Percentiles rank a stretch among this genome's conserved stretches.
Evolutionary conservation across 2,888 invertebrate species (phyloP).

Genomic region (Drosophila macrospina): DNA sequence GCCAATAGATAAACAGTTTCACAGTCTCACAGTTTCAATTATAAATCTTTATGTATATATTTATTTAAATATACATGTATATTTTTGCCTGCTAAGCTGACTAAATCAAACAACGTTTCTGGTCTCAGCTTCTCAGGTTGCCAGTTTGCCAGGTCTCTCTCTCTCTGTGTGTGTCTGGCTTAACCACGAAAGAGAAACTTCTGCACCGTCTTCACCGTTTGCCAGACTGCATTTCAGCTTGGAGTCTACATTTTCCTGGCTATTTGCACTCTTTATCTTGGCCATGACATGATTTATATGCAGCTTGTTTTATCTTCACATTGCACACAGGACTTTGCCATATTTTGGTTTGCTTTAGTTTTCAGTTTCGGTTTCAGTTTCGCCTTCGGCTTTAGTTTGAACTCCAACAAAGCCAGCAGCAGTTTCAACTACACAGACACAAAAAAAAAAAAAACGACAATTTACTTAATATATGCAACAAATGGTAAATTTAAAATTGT

Average conservation of each 20-base stretch:
- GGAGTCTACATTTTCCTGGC: slow-evolving; percentile 26
- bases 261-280: slow-evolving; percentile 73
- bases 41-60: slow-evolving; percentile 14
- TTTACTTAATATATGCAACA: slow-evolving; percentile 73
- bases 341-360: slow-evolving; percentile 36
- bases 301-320: slow-evolving; percentile 64
- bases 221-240: slow-evolving; percentile 27
- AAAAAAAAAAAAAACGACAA: slow-evolving; percentile 47
- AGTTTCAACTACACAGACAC: slow-evolving; percentile 24
- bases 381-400: neutral
- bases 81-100: slow-evolving; percentile 39
- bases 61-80: slow-evolving; percentile 20
- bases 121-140: neutral
- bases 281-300: slow-evolving; percentile 74
- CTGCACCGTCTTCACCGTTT: slow-evolving; percentile 4
- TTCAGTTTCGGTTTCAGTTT: slow-evolving; percentile 13
- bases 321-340: slow-evolving; percentile 42
- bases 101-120: slow-evolving; percentile 47
- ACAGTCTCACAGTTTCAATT: slow-evolving; percentile 48
- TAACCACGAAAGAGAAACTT: slow-evolving; percentile 20
- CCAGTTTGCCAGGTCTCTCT: no score
- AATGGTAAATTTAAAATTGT: slow-evolving; percentile 54
- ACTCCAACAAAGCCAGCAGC: slow-evolving; percentile 48
- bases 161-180: slow-evolving; percentile 9
- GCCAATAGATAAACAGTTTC: slow-evolving; percentile 9